Conservation (phyloP, 2,797 vertebrate species). For the Amphiprion clarkii region DNA sequence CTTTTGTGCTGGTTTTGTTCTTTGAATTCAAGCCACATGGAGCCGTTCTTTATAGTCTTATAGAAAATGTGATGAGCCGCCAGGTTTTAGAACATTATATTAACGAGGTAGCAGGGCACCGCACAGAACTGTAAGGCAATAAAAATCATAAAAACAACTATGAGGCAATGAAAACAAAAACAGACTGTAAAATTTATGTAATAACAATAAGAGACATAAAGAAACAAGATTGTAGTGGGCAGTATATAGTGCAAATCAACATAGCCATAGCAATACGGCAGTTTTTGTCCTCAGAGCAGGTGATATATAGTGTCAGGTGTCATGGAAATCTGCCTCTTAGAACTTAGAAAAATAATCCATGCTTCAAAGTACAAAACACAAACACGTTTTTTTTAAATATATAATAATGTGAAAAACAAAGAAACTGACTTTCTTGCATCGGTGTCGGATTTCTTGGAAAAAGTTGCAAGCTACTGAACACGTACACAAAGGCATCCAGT, state of each 20-base stretch:
- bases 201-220: slow-evolving; percentile 66
- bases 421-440: not conserved
- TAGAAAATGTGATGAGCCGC: slow-evolving; percentile 46
- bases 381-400: too few relatives aligned
- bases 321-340: not conserved
- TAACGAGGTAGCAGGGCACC: slow-evolving; percentile 32
- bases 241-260: slow-evolving; percentile 19
- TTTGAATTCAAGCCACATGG: slow-evolving; percentile 9
- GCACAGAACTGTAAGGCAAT: slow-evolving; percentile 25
- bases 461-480: too few relatives aligned
- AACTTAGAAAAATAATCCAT: too few relatives aligned
- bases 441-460: not conserved
- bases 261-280: slow-evolving; percentile 17
- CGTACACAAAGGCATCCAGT: too few relatives aligned
- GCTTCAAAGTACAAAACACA: too few relatives aligned
- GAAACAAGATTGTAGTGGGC: slow-evolving; percentile 41
- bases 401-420: not conserved
- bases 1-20: not conserved
- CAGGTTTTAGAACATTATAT: slow-evolving; percentile 46
- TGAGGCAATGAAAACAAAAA: slow-evolving; percentile 37
- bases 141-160: slow-evolving; percentile 40
- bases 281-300: not conserved
- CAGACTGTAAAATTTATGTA: slow-evolving; percentile 21
- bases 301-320: slow-evolving; percentile 2
- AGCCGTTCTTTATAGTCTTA: slow-evolving; percentile 6